Evolutionary conservation across 2,888 invertebrate species (phyloP).

Genomic region (Molorchus minor): DNA sequence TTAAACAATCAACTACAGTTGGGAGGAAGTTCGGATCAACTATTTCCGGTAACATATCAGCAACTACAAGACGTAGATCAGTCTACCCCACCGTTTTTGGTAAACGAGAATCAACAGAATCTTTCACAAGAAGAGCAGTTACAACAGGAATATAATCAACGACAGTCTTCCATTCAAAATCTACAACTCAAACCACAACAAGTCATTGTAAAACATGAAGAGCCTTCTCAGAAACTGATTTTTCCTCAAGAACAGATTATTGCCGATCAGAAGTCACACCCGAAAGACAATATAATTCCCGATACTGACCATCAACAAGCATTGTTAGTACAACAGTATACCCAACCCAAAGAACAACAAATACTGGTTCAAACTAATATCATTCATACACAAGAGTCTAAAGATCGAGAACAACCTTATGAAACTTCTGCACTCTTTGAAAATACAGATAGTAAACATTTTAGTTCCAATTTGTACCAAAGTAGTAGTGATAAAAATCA

Average conservation of each 20-base stretch:
- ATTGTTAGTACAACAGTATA: slow-evolving; percentile 12
- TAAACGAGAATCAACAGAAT: too few species aligned
- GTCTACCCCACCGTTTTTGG: background rate
- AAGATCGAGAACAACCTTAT: slow-evolving; percentile 7
- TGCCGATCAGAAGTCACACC: slow-evolving; percentile 21
- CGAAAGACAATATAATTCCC: slow-evolving; percentile 36
- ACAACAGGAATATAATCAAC: slow-evolving; percentile 11
- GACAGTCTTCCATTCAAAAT: slow-evolving; percentile 22
- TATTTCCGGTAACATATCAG: too few species aligned
- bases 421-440: slow-evolving; percentile 32
- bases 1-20: too few species aligned
- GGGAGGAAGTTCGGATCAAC: too few species aligned
- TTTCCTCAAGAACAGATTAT: slow-evolving; percentile 23
- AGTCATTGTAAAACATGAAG: slow-evolving; percentile 23
- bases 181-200: slow-evolving; percentile 26
- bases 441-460: slow-evolving; percentile 21
- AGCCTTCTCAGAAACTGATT: slow-evolving; percentile 20
- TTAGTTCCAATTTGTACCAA: slow-evolving; percentile 9
- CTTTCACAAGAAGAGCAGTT: background rate
- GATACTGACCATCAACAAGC: slow-evolving; percentile 40
- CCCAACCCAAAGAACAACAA: background rate
- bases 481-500: slow-evolving; percentile 23
- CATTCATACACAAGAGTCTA: background rate
- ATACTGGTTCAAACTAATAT: background rate
- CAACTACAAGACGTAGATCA: background rate